These are phyloP conservation scores for Verasper variegatus DNA, from an alignment of 2,113 vertebrate genomes.

Conservation along the genomic window DNA sequence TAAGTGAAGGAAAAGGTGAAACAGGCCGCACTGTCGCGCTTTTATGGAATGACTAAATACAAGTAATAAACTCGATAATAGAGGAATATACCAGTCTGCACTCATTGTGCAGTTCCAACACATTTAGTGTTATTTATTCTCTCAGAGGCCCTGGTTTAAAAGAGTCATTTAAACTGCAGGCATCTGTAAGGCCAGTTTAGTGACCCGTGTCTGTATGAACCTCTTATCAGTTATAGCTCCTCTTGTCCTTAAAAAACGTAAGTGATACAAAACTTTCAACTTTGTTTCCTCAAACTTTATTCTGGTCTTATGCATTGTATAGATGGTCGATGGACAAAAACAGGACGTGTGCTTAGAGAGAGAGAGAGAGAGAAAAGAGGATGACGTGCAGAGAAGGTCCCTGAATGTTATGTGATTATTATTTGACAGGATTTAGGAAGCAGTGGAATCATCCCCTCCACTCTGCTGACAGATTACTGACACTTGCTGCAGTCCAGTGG, in stretches of 20 bases:
- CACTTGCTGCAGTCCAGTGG: constrained; percentile 9
- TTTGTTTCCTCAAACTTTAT: background rate
- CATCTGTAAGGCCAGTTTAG: background rate
- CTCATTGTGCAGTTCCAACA: constrained; percentile 4
- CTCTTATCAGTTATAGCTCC: background rate
- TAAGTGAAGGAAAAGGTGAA: constrained; percentile 15
- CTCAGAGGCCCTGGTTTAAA: background rate
- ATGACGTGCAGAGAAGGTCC: background rate
- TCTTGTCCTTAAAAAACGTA: background rate
- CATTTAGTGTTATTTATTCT: constrained; percentile 3
- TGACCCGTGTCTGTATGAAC: background rate
- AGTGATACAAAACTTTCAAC: background rate
- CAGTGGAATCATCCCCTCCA: constrained; percentile 19
- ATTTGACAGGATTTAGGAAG: constrained; percentile 14
- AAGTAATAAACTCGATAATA: background rate
- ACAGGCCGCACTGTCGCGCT: background rate
- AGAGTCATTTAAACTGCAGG: background rate
- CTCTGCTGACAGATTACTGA: constrained; percentile 46
- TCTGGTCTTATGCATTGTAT: background rate
- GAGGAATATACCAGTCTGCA: background rate
- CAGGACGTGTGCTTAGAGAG: constrained; percentile 3
- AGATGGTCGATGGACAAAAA: background rate
- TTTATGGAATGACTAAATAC: constrained; percentile 3
- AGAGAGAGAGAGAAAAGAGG: background rate
- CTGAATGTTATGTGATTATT: background rate